Evolutionary conservation across 2,888 invertebrate species (phyloP).

Genomic region (Cryptus viduatorius): DNA sequence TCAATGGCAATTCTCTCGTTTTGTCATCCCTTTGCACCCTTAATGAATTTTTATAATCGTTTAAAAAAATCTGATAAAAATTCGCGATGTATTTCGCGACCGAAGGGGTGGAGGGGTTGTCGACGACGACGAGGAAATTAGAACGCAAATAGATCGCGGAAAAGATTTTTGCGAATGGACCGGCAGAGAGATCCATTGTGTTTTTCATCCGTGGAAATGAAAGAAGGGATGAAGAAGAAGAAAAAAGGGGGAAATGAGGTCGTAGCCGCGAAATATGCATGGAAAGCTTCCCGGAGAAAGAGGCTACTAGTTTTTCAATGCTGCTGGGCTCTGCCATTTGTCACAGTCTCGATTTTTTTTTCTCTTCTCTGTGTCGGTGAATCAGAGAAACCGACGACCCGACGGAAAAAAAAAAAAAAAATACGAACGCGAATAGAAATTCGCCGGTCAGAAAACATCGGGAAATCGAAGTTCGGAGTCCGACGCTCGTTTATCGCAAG

Average conservation of each 20-base stretch:
- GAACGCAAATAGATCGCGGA: slow-evolving; percentile 7
- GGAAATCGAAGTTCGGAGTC: slow-evolving; percentile 22
- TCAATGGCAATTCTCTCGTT: slow-evolving; percentile 17
- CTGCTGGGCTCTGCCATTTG: slow-evolving; percentile 48
- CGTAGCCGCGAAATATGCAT: slow-evolving; percentile 7
- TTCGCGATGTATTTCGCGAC: background rate
- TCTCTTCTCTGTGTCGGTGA: background rate
- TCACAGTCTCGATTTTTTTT: slow-evolving; percentile 55
- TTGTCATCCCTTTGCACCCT: background rate
- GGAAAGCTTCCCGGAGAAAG: background rate
- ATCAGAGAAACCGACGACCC: slow-evolving; percentile 20
- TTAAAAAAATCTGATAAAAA: background rate
- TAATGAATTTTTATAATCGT: slow-evolving; percentile 41
- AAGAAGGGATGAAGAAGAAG: background rate
- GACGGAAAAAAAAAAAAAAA: background rate
- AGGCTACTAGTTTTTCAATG: slow-evolving; percentile 25
- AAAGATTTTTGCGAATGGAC: slow-evolving; percentile 21
- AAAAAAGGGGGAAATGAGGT: background rate
- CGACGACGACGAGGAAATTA: slow-evolving; percentile 26
- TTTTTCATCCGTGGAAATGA: slow-evolving; percentile 8
- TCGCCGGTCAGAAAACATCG: background rate
- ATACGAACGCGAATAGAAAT: background rate
- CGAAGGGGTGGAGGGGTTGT: background rate
- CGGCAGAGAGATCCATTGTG: slow-evolving; percentile 44
- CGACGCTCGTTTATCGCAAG: background rate